Conservation (phyloP, 2,888 invertebrate genomes). For the Xestia c-nigrum region DNA sequence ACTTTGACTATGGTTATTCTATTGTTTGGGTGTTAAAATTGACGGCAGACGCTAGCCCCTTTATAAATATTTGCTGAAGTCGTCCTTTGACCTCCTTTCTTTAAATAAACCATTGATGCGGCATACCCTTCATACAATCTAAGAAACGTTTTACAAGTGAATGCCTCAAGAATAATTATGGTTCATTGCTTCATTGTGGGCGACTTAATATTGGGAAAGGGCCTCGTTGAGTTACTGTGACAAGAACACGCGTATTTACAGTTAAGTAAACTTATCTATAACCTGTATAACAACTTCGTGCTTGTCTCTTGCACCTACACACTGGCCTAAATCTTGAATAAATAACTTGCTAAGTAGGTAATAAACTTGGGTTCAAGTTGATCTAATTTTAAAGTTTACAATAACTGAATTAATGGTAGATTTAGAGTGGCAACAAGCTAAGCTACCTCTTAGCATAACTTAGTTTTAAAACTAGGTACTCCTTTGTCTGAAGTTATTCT, state of each 20-base stretch:
- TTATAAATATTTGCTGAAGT: constrained; percentile 10
- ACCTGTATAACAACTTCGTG: constrained; percentile 61
- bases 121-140: constrained; percentile 15
- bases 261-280: constrained; percentile 64
- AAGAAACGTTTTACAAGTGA: constrained; percentile 24
- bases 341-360: constrained; percentile 8
- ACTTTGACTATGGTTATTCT: constrained; percentile 27
- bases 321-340: constrained; percentile 44
- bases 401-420: neutral
- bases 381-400: constrained; percentile 4
- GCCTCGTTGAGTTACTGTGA: constrained; percentile 24
- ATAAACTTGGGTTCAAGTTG: constrained; percentile 4
- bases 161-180: constrained; percentile 18
- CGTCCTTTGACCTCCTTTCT: neutral
- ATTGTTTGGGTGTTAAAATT: constrained; percentile 41
- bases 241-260: constrained; percentile 50
- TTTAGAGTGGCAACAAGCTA: neutral
- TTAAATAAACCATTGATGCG: neutral
- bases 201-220: constrained; percentile 32
- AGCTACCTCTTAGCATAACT: neutral
- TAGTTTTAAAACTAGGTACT: constrained; percentile 18
- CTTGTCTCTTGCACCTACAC: constrained; percentile 46
- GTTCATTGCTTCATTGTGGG: constrained; percentile 29
- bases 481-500: neutral
- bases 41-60: constrained; percentile 1